A percentile compares a stretch with the other conserved stretches of the same genome.
Evolutionary conservation across 2,888 invertebrate species (phyloP).

Genomic region (Dioctria rufipes): DNA sequence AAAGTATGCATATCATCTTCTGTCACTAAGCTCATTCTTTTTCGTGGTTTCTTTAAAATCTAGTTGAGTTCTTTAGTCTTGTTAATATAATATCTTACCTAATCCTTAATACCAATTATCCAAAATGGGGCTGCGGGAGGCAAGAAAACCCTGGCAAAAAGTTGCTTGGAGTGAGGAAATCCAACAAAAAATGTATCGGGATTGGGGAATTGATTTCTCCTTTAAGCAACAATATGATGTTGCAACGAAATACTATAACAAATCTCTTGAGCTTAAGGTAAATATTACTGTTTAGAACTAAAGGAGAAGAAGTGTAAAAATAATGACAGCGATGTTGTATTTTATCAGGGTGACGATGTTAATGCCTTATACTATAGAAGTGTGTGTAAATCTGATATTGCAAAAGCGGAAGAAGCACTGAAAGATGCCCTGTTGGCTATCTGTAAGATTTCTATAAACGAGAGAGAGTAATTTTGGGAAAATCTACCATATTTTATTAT

Average conservation of each 20-base stretch:
- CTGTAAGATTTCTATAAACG: constrained; percentile 18
- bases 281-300: background rate
- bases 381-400: constrained; percentile 45
- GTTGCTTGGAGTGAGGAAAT: constrained; percentile 51
- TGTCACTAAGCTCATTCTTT: no score
- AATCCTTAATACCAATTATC: no score
- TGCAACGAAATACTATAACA: constrained; percentile 50
- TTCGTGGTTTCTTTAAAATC: no score
- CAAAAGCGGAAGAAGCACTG: constrained; percentile 29
- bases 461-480: background rate
- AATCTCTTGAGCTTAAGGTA: constrained; percentile 54
- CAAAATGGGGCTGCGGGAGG: background rate
- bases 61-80: no score
- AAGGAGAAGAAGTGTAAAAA: background rate
- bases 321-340: background rate
- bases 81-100: no score
- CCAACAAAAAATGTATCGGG: constrained; percentile 54
- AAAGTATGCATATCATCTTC: no score
- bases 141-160: constrained; percentile 46
- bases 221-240: constrained; percentile 51
- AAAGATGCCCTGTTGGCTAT: constrained; percentile 47
- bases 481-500: background rate
- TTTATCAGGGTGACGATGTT: constrained; percentile 33
- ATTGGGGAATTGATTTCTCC: constrained; percentile 51
- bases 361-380: constrained; percentile 46